phyloP scores from a whole-genome alignment of 2,888 invertebrate species.

The Andrena bicolor region DNA sequence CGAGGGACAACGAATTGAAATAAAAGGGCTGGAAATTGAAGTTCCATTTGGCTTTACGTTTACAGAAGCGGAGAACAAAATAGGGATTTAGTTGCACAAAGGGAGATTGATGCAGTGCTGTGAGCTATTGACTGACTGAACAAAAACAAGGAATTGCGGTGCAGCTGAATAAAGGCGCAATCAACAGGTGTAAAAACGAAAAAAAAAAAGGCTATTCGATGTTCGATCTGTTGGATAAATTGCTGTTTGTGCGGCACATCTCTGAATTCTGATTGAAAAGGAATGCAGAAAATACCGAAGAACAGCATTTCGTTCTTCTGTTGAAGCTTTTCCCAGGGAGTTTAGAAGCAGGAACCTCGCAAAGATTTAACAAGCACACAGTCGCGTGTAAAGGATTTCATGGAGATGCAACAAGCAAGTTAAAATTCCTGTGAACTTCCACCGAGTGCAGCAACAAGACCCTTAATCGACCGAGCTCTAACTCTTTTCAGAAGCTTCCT shows the following conservation, averaged over 20 bases:
- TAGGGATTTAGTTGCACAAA: background rate
- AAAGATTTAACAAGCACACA: background rate
- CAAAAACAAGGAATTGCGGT: conserved; percentile 26
- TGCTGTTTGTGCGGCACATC: too few species aligned
- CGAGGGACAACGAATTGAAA: too few species aligned
- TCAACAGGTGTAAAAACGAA: conserved; percentile 56
- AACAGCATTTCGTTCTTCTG: background rate
- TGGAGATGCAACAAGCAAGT: background rate
- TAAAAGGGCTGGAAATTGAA: too few species aligned
- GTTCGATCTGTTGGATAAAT: conserved; percentile 15
- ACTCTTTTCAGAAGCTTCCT: background rate
- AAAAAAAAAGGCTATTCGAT: conserved; percentile 32
- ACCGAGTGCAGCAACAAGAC: background rate
- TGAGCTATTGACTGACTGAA: conserved; percentile 18
- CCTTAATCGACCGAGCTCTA: background rate
- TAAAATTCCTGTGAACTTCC: background rate
- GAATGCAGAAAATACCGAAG: background rate
- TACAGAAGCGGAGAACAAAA: background rate
- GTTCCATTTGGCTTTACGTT: too few species aligned
- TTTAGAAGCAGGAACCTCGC: background rate
- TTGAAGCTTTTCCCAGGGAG: background rate
- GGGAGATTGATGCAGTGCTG: background rate
- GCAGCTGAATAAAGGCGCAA: conserved; percentile 24
- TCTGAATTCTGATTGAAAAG: background rate
- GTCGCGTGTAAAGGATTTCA: background rate